A percentile compares a stretch with the other conserved stretches of the same genome.
phyloP scores from a whole-genome alignment of 2,888 invertebrate genomes.

The Caenorhabditis sp. region DNA sequence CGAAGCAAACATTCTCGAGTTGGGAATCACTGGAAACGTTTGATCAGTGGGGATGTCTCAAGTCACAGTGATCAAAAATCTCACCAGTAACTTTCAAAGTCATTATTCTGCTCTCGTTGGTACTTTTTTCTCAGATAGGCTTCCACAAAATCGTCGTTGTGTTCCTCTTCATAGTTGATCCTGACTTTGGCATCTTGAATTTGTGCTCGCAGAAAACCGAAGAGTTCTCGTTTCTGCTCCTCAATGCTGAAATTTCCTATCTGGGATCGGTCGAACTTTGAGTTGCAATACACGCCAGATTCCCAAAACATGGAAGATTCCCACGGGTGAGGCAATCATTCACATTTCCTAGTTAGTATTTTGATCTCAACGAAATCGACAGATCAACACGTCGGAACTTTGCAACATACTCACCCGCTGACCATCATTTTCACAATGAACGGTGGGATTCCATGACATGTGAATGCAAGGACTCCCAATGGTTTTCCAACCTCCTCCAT shows the following conservation, averaged over 20 bases:
- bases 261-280: too few species aligned
- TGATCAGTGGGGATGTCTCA: background rate
- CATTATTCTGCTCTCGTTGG: constrained; percentile 53
- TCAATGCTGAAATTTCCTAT: constrained; percentile 29
- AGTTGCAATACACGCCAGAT: too few species aligned
- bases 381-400: background rate
- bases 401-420: constrained; percentile 31
- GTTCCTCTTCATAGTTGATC: constrained; percentile 52
- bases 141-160: constrained; percentile 66
- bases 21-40: constrained; percentile 48
- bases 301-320: too few species aligned
- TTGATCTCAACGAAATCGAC: background rate
- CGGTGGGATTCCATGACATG: constrained; percentile 51
- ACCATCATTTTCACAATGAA: constrained; percentile 47
- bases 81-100: constrained; percentile 58
- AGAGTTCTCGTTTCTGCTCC: constrained; percentile 47
- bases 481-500: constrained; percentile 59
- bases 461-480: constrained; percentile 52
- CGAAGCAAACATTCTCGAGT: constrained; percentile 62
- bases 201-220: constrained; percentile 39
- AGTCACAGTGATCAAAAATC: background rate
- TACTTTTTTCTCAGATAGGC: constrained; percentile 67
- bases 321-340: background rate
- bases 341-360: background rate
- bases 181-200: constrained; percentile 19